A percentile compares a stretch with the other conserved stretches of the same genome.
Evolutionary conservation across 2,888 invertebrate species (phyloP).

Genomic region (Branchipolynoe longqiensis): DNA sequence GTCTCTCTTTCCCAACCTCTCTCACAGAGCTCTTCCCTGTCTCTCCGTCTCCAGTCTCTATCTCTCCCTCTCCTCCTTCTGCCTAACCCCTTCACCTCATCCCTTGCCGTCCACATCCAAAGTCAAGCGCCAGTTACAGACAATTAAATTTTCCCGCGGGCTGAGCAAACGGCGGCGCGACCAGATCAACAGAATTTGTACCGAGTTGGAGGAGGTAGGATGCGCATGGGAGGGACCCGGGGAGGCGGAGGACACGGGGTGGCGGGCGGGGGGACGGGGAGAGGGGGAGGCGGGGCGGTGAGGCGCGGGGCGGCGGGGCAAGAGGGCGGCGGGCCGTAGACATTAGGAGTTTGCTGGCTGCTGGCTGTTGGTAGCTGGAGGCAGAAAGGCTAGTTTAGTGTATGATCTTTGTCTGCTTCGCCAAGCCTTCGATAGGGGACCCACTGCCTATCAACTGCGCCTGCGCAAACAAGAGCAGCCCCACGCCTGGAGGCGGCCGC

Average conservation of each 20-base stretch:
- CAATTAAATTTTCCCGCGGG: constrained; percentile 49
- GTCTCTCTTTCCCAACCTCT: background rate
- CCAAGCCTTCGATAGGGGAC: constrained; percentile 4
- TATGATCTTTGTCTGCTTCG: constrained; percentile 31
- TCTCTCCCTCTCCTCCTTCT: no score
- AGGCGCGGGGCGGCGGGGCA: background rate
- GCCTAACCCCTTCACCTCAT: background rate
- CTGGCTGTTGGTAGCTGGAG: background rate
- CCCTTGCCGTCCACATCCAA: background rate
- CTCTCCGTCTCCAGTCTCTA: no score
- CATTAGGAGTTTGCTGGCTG: constrained; percentile 14
- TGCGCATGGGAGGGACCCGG: background rate
- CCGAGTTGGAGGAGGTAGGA: background rate
- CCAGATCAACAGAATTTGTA: constrained; percentile 53
- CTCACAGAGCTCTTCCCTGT: constrained; percentile 25
- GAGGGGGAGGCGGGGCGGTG: background rate
- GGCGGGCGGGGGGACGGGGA: background rate
- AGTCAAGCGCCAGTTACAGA: constrained; percentile 53
- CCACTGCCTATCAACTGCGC: constrained; percentile 36
- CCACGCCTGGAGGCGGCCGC: constrained; percentile 18
- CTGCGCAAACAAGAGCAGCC: constrained; percentile 35
- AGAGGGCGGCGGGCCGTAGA: background rate
- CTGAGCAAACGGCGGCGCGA: constrained; percentile 33
- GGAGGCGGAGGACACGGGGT: background rate
- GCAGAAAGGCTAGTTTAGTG: constrained; percentile 42